Conservation (phyloP, 2,888 invertebrate species). For the Aplocera efformata region DNA sequence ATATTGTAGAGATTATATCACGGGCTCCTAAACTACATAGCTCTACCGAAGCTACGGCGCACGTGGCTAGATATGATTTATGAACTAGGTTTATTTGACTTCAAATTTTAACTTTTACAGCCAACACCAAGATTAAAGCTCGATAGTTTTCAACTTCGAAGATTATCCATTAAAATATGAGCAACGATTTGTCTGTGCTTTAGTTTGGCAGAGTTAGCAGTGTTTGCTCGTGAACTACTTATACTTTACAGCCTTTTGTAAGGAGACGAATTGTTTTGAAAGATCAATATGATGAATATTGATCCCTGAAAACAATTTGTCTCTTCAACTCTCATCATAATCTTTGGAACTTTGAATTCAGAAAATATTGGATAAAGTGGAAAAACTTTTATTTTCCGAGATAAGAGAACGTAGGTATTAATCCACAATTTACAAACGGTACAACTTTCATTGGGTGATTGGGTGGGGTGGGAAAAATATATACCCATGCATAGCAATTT, state of each 20-base stretch:
- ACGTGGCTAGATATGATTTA: constrained; percentile 52
- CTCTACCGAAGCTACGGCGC: constrained; percentile 37
- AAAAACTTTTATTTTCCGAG: too few relatives aligned
- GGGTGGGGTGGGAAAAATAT: too few relatives aligned
- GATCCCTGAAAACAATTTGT: too few relatives aligned
- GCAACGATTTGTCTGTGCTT: constrained; percentile 20
- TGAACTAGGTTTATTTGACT: constrained; percentile 45
- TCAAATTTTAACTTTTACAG: constrained; percentile 39
- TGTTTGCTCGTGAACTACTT: constrained; percentile 14
- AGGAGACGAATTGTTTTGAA: constrained; percentile 10
- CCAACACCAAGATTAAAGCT: constrained; percentile 39
- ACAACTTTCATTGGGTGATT: too few relatives aligned
- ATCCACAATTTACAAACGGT: too few relatives aligned
- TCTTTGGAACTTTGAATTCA: neutral
- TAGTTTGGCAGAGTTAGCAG: constrained; percentile 19
- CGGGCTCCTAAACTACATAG: constrained; percentile 19
- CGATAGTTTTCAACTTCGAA: constrained; percentile 31
- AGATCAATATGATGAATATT: neutral
- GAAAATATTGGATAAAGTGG: neutral
- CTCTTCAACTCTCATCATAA: too few relatives aligned
- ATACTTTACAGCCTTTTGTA: constrained; percentile 7
- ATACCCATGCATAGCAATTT: too few relatives aligned
- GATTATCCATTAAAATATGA: constrained; percentile 29
- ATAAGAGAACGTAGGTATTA: too few relatives aligned
- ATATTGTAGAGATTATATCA: too few relatives aligned